phyloP scores from a whole-genome alignment of 2,113 vertebrate genomes.

The Gnathonemus longibarbis region DNA sequence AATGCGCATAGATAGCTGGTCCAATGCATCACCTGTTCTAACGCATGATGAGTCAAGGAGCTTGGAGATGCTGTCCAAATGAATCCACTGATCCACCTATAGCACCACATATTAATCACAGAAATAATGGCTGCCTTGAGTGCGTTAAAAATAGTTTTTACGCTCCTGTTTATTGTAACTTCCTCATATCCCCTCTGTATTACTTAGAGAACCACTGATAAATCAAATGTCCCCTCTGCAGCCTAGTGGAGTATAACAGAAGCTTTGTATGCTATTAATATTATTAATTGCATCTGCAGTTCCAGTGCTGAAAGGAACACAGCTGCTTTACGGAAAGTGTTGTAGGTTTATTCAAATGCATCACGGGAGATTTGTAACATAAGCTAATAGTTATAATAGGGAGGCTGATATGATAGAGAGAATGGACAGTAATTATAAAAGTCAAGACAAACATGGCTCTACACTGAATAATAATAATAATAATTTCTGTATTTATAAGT shows the following conservation, averaged over 20 bases:
- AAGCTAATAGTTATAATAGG: not conserved
- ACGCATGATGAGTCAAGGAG: not conserved
- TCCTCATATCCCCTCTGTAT: slow-evolving; percentile 2
- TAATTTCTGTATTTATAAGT: not conserved
- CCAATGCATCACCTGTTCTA: not conserved
- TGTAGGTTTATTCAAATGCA: not conserved
- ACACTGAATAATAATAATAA: not conserved
- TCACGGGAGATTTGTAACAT: not conserved
- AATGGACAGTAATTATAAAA: not conserved
- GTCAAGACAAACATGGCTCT: not conserved
- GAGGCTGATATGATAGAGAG: not conserved
- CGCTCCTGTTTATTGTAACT: slow-evolving; percentile 5
- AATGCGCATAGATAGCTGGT: not conserved
- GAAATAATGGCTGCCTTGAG: not conserved
- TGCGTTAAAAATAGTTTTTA: slow-evolving; percentile 6
- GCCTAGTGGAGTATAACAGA: not conserved
- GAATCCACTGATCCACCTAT: not conserved
- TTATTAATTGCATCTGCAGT: slow-evolving; percentile 3
- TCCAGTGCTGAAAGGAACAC: not conserved
- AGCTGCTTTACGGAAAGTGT: not conserved
- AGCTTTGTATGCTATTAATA: not conserved
- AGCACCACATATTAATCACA: slow-evolving; percentile 9
- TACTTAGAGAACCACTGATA: not conserved
- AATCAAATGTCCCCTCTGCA: not conserved
- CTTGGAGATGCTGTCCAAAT: not conserved